Evolutionary conservation across 2,797 vertebrate species (phyloP).

Genomic region (Paramormyrops hopkinsi): DNA sequence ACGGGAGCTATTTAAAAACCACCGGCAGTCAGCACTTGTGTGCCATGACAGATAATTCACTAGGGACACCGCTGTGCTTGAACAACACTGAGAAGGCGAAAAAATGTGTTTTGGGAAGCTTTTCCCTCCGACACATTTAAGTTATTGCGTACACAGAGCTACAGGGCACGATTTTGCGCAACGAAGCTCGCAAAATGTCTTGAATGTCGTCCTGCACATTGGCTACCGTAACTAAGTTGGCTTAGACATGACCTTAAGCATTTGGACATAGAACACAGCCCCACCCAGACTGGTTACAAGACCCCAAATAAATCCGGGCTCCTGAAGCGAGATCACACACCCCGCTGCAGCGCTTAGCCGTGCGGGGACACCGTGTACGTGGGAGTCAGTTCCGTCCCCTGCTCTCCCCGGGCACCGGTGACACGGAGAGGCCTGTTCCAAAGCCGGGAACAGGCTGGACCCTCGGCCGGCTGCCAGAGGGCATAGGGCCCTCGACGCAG

Average conservation of each 20-base stretch:
- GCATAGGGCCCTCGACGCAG: neutral
- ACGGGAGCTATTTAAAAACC: slow-evolving; percentile 2
- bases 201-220: neutral
- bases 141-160: neutral
- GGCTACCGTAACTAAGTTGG: neutral
- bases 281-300: neutral
- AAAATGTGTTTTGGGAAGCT: neutral
- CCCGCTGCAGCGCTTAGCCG: neutral
- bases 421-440: neutral
- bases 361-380: neutral
- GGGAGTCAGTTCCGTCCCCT: neutral
- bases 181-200: neutral
- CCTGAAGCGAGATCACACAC: neutral
- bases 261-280: neutral
- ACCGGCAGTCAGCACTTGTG: neutral
- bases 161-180: neutral
- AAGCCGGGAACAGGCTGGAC: neutral
- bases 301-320: neutral
- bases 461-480: neutral
- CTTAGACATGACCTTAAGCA: neutral
- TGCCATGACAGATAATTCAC: neutral
- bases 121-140: neutral
- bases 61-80: neutral
- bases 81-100: neutral
- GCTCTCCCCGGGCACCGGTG: neutral